phyloP scores from a whole-genome alignment of 1,140 invertebrate species.

The Dendrolimus punctatus region DNA sequence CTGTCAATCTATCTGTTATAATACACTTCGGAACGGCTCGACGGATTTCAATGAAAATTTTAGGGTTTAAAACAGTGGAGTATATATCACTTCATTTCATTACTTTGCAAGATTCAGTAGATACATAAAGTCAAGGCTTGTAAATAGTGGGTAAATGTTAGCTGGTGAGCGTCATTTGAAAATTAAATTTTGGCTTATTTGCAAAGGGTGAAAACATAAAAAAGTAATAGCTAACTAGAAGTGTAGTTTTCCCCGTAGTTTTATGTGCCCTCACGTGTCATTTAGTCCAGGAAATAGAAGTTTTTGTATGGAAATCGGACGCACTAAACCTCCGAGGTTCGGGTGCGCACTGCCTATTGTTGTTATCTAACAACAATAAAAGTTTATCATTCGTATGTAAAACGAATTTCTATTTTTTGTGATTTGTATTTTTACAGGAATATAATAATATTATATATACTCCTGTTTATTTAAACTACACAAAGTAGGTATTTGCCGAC shows the following conservation, averaged over 20 bases:
- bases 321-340: slow-evolving; percentile 44
- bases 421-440: not conserved
- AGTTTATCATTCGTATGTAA: slow-evolving; percentile 52
- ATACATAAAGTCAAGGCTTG: no score
- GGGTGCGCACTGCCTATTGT: slow-evolving; percentile 51
- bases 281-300: slow-evolving; percentile 45
- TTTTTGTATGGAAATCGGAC: slow-evolving; percentile 48
- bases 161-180: no score
- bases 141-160: no score
- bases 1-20: no score
- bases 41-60: no score
- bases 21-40: no score
- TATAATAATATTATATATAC: no score
- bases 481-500: no score
- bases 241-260: slow-evolving; percentile 57
- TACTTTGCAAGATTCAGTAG: no score
- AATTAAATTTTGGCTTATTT: not conserved
- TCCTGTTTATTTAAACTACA: no score
- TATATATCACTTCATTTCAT: no score
- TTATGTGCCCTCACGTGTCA: slow-evolving; percentile 62
- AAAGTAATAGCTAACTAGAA: slow-evolving; percentile 3
- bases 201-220: not conserved
- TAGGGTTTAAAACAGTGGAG: no score
- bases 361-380: slow-evolving; percentile 58
- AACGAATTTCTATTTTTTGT: slow-evolving; percentile 21